phyloP scores from a whole-genome alignment of 2,888 invertebrate species.

The Spicauda simplicius region DNA sequence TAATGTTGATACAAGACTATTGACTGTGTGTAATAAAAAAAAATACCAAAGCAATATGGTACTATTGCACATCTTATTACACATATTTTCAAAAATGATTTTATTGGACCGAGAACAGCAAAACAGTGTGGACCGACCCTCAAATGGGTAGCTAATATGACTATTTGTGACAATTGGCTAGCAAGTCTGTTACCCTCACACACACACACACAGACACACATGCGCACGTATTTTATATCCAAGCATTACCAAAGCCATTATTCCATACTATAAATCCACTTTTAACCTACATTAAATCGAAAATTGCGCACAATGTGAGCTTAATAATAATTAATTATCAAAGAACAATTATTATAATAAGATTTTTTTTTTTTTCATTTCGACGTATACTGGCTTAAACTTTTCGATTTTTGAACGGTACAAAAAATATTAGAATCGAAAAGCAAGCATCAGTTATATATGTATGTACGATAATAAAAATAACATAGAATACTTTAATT shows the following conservation, averaged over 20 bases:
- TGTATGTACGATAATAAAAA: slow-evolving; percentile 5
- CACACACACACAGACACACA: slow-evolving; percentile 30
- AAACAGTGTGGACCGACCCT: slow-evolving; percentile 4
- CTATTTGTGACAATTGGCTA: slow-evolving; percentile 42
- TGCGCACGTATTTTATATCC: slow-evolving; percentile 38
- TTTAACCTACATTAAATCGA: slow-evolving; percentile 36
- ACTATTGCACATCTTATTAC: too few relatives aligned
- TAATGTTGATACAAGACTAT: too few relatives aligned
- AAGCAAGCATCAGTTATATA: slow-evolving; percentile 29
- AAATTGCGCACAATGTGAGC: slow-evolving; percentile 46
- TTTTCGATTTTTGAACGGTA: slow-evolving; percentile 37
- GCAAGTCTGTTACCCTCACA: slow-evolving; percentile 26
- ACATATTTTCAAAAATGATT: background rate
- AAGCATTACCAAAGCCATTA: slow-evolving; percentile 44
- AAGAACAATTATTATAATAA: slow-evolving; percentile 27
- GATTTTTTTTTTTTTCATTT: slow-evolving; percentile 17
- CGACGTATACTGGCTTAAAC: slow-evolving; percentile 35
- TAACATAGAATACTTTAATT: slow-evolving; percentile 32
- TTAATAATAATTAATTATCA: slow-evolving; percentile 32
- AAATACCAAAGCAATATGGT: too few relatives aligned
- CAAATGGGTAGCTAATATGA: slow-evolving; percentile 19
- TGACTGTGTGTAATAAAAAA: too few relatives aligned
- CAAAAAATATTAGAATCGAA: slow-evolving; percentile 40
- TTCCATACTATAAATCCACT: slow-evolving; percentile 27
- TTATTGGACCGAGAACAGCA: slow-evolving; percentile 1